Evolutionary conservation across 1,140 invertebrate genomes (phyloP), one percentile per base, ranked within the genome.

Genomic region (Panagrolaimus sp.): DNA sequence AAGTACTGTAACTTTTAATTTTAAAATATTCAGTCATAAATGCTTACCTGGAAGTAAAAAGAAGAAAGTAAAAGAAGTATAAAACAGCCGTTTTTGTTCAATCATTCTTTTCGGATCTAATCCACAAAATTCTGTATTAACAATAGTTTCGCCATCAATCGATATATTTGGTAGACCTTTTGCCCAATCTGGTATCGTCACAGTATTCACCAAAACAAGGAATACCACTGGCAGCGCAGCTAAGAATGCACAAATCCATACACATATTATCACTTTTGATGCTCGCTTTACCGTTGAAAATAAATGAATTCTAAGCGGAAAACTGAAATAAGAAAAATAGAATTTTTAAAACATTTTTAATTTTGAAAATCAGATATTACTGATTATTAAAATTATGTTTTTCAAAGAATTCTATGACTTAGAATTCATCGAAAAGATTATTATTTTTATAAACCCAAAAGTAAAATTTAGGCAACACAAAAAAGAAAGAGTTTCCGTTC

Each of bases 271-370:
- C 11, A 83, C 62, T 5, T 66, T 68, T 23, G 74, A 65, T 4
- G 79, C 79, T 5, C 79, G 51, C 57, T 72, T 65, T 14, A 83
- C 53, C 3, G 74, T 81, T 5, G 81, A 79, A 69, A 81, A 83
- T 14, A 82, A n/a, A 67, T 83, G 77, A 13, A 69, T 65, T 47
- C 70, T 66, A n/a, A 81, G 57, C 31, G 79, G 79, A 66, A 82
- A 83, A 47, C 79, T 80, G n/a, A n/a, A n/a, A n/a, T n/a, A n/a
- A n/a, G n/a, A 51, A 69, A 77, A 68, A 9, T 64, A 9, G 27
- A 1, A 57, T 25, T 57, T 57, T n/a, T 16, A 23, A 31, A 51
- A 38, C 2, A 7, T 2, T 38, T 7, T 38, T 38, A n/a, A n/a
- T 38, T 38, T 38, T 7, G 7, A 7, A 38, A 38, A 38, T 38